Base-by-base conservation (phyloP, 1,140 invertebrate species). In the Bradysia coprophila region DNA sequence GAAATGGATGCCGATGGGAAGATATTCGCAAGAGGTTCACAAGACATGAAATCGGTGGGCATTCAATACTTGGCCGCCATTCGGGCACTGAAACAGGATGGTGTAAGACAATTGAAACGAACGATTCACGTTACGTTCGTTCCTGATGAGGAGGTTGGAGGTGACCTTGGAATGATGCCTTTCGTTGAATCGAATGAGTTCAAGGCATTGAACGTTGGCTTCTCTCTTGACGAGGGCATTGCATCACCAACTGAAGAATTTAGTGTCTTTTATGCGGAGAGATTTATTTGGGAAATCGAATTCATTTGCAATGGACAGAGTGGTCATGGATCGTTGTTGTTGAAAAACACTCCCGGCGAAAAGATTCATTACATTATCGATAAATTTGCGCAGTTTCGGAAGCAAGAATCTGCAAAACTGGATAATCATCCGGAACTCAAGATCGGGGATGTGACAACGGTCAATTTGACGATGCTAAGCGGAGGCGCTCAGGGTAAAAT, bases 401-500 rank as follows among this genome's bases (percentile, higher is more conserved):
- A 71, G 24, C 54, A 69, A 43, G 69, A 87, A 55, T 76, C 78
- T 45, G 54, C 65, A 19, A 73, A 73, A 49, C 55, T 91, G 23
- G 63, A 71, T 6, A 58, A 59, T n/a, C 65, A 81, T 55, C 61
- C 71, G 4, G 63, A 71, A 42, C 49, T 77, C 6, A 76, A 43
- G 68, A 63, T 4, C 21, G 84, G 85, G 11, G 78, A 89, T 62
- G 80, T 91, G 1, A 84, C 81, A 1, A 78, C 83, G 5, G 57
- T 90, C 0, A 93, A 93, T 66, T 63, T 91, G 40, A 92, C 84
- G 0, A 75, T 75, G 61, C 44, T 90, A 63, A 61, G 45, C 69
- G 88, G 88, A 46, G 89, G 89, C 23, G 72, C 89, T 2, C 87
- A 91, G 57, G 61, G 69, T 11, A 95, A 95, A n/a, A n/a, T n/a